Base-by-base conservation (phyloP, 2,113 vertebrate genomes). In the Gorsachius goisagi region DNA sequence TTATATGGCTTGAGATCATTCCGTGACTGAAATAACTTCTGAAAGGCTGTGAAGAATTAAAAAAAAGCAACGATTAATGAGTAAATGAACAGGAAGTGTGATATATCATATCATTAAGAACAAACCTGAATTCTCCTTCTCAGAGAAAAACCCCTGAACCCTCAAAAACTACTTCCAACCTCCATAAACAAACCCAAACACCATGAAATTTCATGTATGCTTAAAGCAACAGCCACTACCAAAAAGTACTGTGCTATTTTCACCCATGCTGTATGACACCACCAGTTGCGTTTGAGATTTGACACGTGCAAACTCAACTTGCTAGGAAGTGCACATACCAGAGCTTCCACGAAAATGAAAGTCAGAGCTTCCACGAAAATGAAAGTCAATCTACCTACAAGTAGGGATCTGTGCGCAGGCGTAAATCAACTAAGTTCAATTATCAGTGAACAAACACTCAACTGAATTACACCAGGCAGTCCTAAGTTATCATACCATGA, bases 11-110 rank as follows among this genome's bases (percentile, higher is more conserved):
- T 37, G 99, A 99, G 94, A 99, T 98, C 98, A 99, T 98, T 45
- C 99, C 99, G 21, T 99, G 99, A 80, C 98, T 99, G 97, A 99
- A 99, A 79, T 99, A 99, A 89, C 98, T 99, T 91, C 99, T 98
- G 97, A 99, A 99, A 4, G 98, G 98, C 99, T 99, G 95, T 6
- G 77, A 53, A 92, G 85, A 45, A 52, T 7, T 28, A 28, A 37
- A 44, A 64, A 33, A 15, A 41, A 39, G 22, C 41, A 44, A 44
- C 32, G 11, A 84, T 45, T 50, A 77, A 16, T 3, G 66, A 52
- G 8, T 13, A 49, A n/a, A 52, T 6, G 4, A 63, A 41, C 4
- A 60, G 4, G 45, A 58, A 21, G 7, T 2, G 10, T 39, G 10
- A 87, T 20, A 37, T 9, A 74, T 1, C 21, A 16, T 19, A 45